phyloP scores from a whole-genome alignment of 1,140 invertebrate genomes.

The Drosophila murphyi region DNA sequence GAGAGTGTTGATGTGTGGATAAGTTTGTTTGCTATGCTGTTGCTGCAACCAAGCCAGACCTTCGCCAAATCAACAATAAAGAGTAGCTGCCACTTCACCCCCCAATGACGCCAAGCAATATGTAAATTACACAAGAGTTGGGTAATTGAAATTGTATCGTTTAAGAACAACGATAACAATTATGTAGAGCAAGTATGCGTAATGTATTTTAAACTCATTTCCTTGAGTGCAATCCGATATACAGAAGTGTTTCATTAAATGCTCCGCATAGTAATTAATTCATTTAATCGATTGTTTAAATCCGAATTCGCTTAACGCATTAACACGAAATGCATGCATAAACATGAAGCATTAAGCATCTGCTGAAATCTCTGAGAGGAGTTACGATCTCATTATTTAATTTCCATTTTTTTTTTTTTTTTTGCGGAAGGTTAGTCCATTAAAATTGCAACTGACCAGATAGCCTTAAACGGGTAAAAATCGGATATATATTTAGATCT shows the following conservation, averaged over 20 bases:
- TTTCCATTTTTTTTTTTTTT: not conserved
- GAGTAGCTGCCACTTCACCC: too few species aligned
- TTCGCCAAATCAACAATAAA: too few species aligned
- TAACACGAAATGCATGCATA: slow-evolving; percentile 1
- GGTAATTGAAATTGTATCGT: not conserved
- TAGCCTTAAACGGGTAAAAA: too few species aligned
- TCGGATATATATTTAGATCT: too few species aligned
- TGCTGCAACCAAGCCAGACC: too few species aligned
- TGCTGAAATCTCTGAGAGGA: slow-evolving; percentile 6
- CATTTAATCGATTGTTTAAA: slow-evolving; percentile 44
- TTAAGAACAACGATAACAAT: not conserved
- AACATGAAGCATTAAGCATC: not conserved
- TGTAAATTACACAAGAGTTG: not conserved
- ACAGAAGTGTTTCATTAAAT: slow-evolving; percentile 6
- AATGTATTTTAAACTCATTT: not conserved
- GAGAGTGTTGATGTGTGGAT: too few species aligned
- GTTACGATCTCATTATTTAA: slow-evolving; percentile 6
- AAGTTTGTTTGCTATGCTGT: not conserved
- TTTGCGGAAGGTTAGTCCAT: not conserved
- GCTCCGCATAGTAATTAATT: slow-evolving; percentile 39
- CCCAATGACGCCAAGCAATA: too few species aligned
- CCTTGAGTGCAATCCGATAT: not conserved
- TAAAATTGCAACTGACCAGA: not conserved
- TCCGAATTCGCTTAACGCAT: slow-evolving; percentile 10
- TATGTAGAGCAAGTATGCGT: not conserved